phyloP scores from a whole-genome alignment of 2,888 invertebrate genomes.

The Lacanobia oleracea region DNA sequence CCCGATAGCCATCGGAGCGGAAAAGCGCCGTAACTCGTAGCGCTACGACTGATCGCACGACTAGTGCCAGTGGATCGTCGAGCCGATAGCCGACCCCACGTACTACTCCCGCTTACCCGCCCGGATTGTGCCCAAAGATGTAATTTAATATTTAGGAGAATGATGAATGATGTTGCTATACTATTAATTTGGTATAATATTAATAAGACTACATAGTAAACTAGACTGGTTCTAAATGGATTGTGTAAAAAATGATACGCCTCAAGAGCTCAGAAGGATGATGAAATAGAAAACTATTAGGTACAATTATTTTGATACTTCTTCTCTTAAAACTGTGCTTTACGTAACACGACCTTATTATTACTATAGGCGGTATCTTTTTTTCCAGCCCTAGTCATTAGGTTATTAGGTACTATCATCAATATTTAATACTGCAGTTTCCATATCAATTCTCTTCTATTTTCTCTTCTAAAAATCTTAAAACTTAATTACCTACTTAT shows the following conservation, averaged over 20 bases:
- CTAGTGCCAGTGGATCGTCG: slow-evolving; percentile 30
- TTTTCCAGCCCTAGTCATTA: too few species aligned
- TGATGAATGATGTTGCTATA: neutral
- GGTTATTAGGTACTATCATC: too few species aligned
- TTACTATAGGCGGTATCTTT: neutral
- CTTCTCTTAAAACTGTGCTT: neutral
- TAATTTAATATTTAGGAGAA: neutral
- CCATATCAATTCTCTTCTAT: too few species aligned
- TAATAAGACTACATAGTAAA: neutral
- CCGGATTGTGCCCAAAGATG: neutral
- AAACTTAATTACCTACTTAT: neutral
- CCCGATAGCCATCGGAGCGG: slow-evolving; percentile 9
- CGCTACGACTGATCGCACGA: slow-evolving; percentile 25
- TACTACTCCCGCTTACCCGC: neutral
- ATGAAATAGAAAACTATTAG: neutral
- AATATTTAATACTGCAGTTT: too few species aligned
- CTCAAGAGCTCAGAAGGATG: neutral
- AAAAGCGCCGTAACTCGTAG: slow-evolving; percentile 24
- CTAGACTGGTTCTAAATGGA: neutral
- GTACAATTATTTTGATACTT: neutral
- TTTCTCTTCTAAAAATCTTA: too few species aligned
- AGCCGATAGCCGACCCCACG: slow-evolving; percentile 16
- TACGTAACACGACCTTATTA: neutral
- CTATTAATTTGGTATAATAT: neutral
- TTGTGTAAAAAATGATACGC: neutral